Evolutionary conservation across 1,140 invertebrate genomes (phyloP).

Genomic region (Drosophila equinoxialis): DNA sequence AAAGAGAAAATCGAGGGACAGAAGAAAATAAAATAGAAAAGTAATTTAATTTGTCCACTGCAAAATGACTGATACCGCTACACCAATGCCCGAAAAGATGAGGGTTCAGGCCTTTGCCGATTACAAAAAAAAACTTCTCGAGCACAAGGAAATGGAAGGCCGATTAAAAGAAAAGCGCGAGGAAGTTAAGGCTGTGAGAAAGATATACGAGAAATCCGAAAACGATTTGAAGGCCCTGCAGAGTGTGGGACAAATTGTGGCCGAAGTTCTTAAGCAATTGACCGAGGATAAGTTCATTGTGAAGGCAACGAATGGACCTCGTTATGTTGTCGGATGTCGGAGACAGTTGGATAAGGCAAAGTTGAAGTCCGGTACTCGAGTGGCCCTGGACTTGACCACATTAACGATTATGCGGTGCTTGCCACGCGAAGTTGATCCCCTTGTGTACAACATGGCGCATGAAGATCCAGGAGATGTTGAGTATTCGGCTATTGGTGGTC

Average conservation of each 20-base stretch:
- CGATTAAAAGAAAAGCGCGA: slow-evolving; percentile 98
- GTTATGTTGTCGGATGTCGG: slow-evolving; percentile 99
- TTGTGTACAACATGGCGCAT: slow-evolving; percentile 99
- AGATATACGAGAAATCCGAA: slow-evolving; percentile 99
- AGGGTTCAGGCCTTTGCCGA: slow-evolving; percentile 96
- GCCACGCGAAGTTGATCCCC: slow-evolving; percentile 98
- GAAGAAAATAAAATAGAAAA: background rate
- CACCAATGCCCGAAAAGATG: slow-evolving; percentile 85
- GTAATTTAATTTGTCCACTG: background rate
- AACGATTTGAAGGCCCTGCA: slow-evolving; percentile 99
- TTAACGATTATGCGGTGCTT: slow-evolving; percentile 99
- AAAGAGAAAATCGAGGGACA: background rate
- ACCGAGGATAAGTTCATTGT: slow-evolving; percentile 99
- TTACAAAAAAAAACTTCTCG: slow-evolving; percentile 96
- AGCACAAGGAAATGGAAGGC: slow-evolving; percentile 98
- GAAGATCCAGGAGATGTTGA: slow-evolving; percentile 99
- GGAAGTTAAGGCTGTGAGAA: slow-evolving; percentile 97
- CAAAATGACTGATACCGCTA: slow-evolving; percentile 83
- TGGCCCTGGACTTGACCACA: slow-evolving; percentile 99
- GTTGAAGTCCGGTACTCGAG: slow-evolving; percentile 97
- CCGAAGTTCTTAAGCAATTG: slow-evolving; percentile 99
- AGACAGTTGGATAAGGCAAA: slow-evolving; percentile 98
- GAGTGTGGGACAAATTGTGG: slow-evolving; percentile 99
- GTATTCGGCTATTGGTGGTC: slow-evolving; percentile 97
- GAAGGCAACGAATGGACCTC: slow-evolving; percentile 99